A percentile compares a stretch with the other conserved stretches of the same genome.
Conservation (phyloP, 2,113 vertebrate genomes). For the Oryzias javanicus region DNA sequence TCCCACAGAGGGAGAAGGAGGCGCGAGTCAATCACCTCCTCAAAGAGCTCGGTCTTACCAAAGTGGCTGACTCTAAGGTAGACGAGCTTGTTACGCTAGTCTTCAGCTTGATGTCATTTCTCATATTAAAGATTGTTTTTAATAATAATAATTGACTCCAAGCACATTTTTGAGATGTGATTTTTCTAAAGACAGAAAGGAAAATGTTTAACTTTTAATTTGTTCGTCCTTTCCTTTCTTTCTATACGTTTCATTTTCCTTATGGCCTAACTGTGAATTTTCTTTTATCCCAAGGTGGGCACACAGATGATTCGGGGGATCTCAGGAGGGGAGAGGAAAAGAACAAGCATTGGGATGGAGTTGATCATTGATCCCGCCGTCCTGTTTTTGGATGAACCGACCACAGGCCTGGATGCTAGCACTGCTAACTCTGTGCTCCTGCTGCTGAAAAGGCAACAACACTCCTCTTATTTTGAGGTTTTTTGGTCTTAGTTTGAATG, state of each 20-base stretch:
- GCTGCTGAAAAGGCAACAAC: constrained; percentile 85
- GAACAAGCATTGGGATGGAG: constrained; percentile 95
- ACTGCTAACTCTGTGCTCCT: constrained; percentile 91
- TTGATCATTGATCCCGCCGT: constrained; percentile 89
- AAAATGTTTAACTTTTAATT: too few species aligned
- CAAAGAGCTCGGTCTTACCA: constrained; percentile 84
- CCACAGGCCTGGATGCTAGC: constrained; percentile 91
- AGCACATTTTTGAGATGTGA: too few species aligned
- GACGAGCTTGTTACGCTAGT: neutral
- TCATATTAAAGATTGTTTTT: too few species aligned
- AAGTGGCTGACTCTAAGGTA: constrained; percentile 93
- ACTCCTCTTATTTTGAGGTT: neutral
- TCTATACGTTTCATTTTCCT: neutral
- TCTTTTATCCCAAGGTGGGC: constrained; percentile 80
- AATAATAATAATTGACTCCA: too few species aligned
- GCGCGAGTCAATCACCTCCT: constrained; percentile 82
- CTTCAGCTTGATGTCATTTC: too few species aligned
- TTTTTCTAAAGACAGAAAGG: too few species aligned
- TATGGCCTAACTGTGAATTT: too few species aligned
- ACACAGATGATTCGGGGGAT: constrained; percentile 87
- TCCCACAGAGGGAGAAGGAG: constrained; percentile 81
- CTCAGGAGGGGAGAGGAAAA: constrained; percentile 93
- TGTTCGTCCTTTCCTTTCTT: too few species aligned
- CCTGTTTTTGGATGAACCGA: constrained; percentile 95
- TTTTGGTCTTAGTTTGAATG: neutral